Conservation (phyloP, 1,140 invertebrate species). For the Caerostris darwini region DNA sequence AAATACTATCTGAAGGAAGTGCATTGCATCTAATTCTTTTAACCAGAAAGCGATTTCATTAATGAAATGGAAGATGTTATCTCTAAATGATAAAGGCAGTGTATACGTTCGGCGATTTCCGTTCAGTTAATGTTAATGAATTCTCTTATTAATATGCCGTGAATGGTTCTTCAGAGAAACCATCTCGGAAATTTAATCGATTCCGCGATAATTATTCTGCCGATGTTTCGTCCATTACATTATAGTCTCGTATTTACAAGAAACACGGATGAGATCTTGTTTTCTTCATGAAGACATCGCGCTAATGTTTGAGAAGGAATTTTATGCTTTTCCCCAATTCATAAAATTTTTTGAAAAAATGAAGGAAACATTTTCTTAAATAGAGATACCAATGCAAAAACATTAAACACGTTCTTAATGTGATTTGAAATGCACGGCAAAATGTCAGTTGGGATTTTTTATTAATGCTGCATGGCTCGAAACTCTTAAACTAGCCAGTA, state of each 20-base stretch:
- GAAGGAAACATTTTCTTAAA: too few species aligned
- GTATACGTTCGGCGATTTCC: neutral
- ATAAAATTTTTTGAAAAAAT: neutral
- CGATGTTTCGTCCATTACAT: neutral
- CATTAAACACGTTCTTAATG: too few species aligned
- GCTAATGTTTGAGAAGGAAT: neutral
- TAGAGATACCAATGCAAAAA: too few species aligned
- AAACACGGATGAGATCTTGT: neutral
- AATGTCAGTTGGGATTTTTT: too few species aligned
- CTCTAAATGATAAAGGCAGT: neutral
- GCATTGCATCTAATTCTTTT: neutral
- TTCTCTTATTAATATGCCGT: neutral
- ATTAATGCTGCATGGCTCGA: too few species aligned
- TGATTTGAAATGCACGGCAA: too few species aligned
- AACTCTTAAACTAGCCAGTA: too few species aligned
- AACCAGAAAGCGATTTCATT: neutral
- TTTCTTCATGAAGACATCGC: neutral
- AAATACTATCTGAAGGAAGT: neutral
- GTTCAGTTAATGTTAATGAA: neutral
- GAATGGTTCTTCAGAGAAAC: neutral
- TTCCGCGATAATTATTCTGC: neutral
- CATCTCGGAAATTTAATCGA: constrained; percentile 1
- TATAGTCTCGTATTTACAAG: neutral
- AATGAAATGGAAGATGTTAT: constrained; percentile 30
- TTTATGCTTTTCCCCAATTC: neutral